phyloP scores from a whole-genome alignment of 2,888 invertebrate species.

The Megaustenia siamemsis region DNA sequence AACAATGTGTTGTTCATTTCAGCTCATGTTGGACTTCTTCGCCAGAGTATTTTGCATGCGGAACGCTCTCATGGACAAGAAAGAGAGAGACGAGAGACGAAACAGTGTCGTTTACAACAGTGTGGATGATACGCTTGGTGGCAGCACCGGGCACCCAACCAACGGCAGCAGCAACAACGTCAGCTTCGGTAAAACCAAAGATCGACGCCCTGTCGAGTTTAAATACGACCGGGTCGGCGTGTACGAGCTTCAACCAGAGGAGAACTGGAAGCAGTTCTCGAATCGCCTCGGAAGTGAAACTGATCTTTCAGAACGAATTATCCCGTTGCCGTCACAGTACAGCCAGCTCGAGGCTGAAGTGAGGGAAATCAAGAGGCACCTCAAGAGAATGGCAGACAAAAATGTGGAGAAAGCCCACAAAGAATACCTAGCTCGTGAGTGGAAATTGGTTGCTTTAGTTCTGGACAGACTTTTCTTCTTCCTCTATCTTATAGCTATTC shows the following conservation, averaged over 20 bases:
- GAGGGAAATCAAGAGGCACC: conserved; percentile 71
- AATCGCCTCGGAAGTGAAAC: conserved; percentile 49
- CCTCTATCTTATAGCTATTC: conserved; percentile 74
- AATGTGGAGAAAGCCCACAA: conserved; percentile 70
- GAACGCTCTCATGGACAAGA: conserved; percentile 57
- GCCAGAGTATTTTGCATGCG: conserved; percentile 77
- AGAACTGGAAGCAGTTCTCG: conserved; percentile 50
- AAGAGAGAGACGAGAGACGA: conserved; percentile 55
- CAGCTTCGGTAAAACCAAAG: conserved; percentile 45
- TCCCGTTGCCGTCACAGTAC: conserved; percentile 55
- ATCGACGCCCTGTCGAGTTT: conserved; percentile 61
- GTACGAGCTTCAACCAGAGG: conserved; percentile 63
- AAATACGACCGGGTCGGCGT: conserved; percentile 69
- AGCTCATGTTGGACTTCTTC: conserved; percentile 76
- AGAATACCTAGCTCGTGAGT: conserved; percentile 75
- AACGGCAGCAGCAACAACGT: conserved; percentile 50
- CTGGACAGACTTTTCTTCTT: conserved; percentile 78
- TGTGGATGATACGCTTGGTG: neutral
- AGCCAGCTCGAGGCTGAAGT: conserved; percentile 73
- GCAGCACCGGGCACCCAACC: neutral
- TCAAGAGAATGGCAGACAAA: conserved; percentile 71
- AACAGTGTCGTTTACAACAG: conserved; percentile 39
- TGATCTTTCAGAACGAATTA: conserved; percentile 54
- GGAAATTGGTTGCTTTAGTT: conserved; percentile 78
- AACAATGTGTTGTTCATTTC: conserved; percentile 47